A percentile compares a stretch with the other conserved stretches of the same genome.
These are phyloP conservation scores for Scaptomyza graminum DNA, from an alignment of 1,140 invertebrate species.

Conservation along the genomic window DNA sequence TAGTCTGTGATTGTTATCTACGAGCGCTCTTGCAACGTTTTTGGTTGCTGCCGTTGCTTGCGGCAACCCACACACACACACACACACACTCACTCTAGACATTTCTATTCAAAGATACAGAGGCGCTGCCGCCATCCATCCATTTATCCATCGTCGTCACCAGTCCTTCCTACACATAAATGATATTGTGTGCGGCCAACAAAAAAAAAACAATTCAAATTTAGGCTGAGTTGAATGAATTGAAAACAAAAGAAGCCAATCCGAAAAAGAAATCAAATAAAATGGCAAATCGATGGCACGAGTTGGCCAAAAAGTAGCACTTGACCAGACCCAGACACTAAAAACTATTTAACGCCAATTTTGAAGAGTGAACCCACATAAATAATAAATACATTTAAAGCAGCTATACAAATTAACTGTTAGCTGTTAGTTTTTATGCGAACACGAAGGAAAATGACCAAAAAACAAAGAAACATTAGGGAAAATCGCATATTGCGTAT, in stretches of 20 bases:
- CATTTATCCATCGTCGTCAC: conserved; percentile 43
- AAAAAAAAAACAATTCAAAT: conserved; percentile 36
- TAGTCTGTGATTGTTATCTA: conserved; percentile 46
- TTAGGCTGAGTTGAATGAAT: conserved; percentile 48
- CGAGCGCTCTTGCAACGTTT: conserved; percentile 43
- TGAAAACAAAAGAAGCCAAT: conserved; percentile 48
- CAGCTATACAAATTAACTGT: conserved; percentile 9
- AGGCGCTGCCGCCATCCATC: background rate
- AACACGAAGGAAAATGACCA: background rate
- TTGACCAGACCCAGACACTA: conserved; percentile 53
- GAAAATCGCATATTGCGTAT: conserved; percentile 52
- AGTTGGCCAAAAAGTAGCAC: conserved; percentile 65
- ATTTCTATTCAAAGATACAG: conserved; percentile 46
- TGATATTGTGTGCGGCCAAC: conserved; percentile 30
- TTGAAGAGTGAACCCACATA: conserved; percentile 52
- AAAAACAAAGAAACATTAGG: conserved; percentile 4
- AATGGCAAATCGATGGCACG: conserved; percentile 26
- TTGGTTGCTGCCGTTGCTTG: conserved; percentile 42
- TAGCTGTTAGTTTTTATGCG: background rate
- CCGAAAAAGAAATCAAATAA: conserved; percentile 14
- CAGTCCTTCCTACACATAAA: conserved; percentile 67
- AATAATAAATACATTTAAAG: conserved; percentile 4
- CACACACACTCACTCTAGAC: conserved; percentile 35
- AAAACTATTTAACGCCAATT: conserved; percentile 15
- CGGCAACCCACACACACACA: conserved; percentile 56